Evolutionary conservation across 2,888 invertebrate genomes (phyloP), one percentile per base, ranked within the genome.

Genomic region (Cosmia pyralina): DNA sequence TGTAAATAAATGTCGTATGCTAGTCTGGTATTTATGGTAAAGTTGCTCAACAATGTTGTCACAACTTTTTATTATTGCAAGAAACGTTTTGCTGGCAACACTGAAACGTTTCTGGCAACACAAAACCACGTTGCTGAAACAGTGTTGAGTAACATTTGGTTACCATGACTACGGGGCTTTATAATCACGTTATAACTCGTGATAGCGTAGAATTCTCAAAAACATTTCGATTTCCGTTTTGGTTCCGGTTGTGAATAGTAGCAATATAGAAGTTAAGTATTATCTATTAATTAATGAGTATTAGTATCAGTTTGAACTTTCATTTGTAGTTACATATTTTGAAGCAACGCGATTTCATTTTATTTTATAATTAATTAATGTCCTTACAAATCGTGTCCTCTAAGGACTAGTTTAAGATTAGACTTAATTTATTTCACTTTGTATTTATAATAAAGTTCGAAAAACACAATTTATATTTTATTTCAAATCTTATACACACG

Each of bases 221-320:
- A 63, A 77, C 66, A 77, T 64, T 84, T 72, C 53, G 50, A 79
- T 71, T 80, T 68, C 69, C 69, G 69, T 69, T 86, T 88, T 86
- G 76, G 87, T 89, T 87, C 86, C 83, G 91, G 91, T 92, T 92
- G 91, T 91, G 91, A 91, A 86, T 87, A 82, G 76, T 89, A 88
- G 90, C 87, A 90, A 89, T 90, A 85, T 88, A 88, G 75, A 67
- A 67, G 60, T 72, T 84, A 85, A 84, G 78, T 82, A 85, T 73
- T 79, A 83, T 79, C 71, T 77, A 69, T 63, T 79, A 68, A 71
- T 77, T 81, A 66, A 70, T 65, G 72, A 84, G 74, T 76, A 85
- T 77, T 81, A 78, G 34, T 53, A 64, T 64, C 84, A 85, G 76
- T 85, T 83, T 72, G 41, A 69, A 69, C 44, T 72, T 79, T 78